A percentile compares a stretch with the other conserved stretches of the same genome.
Evolutionary conservation across 2,888 invertebrate species (phyloP).

Genomic region (Timema podura): DNA sequence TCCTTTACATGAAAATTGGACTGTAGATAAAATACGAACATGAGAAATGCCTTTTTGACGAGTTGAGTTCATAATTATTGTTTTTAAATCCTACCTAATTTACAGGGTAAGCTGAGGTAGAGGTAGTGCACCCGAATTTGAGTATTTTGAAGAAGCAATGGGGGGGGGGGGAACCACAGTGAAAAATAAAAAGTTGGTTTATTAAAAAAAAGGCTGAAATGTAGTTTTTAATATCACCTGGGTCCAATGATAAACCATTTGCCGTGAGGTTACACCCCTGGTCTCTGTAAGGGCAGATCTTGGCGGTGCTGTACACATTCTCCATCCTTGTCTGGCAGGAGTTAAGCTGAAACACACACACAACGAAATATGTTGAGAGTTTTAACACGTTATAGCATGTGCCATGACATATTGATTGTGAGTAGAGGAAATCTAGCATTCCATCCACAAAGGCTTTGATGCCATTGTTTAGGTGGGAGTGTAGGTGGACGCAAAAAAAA

Average conservation of each 20-base stretch:
- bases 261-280: slow-evolving; percentile 40
- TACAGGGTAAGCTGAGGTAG: no score
- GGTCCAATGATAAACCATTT: slow-evolving; percentile 41
- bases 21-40: neutral
- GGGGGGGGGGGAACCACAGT: neutral
- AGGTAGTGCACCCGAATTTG: neutral
- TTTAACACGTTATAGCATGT: no score
- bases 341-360: slow-evolving; percentile 36
- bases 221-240: slow-evolving; percentile 37
- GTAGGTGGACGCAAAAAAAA: no score
- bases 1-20: no score
- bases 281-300: slow-evolving; percentile 45
- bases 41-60: neutral
- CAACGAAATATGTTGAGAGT: no score
- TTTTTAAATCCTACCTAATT: no score
- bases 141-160: neutral
- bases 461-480: no score
- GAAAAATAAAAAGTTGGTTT: neutral
- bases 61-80: no score
- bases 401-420: no score
- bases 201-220: neutral
- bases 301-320: slow-evolving; percentile 46
- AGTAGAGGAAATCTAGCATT: no score
- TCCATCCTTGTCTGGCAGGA: slow-evolving; percentile 40
- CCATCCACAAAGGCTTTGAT: no score